phyloP scores from a whole-genome alignment of 2,797 vertebrate genomes.

The Manis pentadactyla region DNA sequence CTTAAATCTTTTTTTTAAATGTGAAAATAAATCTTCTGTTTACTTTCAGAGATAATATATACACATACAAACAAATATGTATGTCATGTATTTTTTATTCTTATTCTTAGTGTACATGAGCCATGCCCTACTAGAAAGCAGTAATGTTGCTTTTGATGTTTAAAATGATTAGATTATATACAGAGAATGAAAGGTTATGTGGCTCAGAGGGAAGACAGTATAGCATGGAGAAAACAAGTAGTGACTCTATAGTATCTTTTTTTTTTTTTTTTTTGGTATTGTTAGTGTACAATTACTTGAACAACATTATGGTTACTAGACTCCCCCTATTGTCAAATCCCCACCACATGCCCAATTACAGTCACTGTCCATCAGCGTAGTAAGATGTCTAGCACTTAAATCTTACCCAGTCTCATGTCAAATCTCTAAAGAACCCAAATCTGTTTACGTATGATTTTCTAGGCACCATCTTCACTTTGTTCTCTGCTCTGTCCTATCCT shows the following conservation, averaged over 20 bases:
- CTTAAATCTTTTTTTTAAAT: not conserved
- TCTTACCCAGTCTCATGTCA: not conserved
- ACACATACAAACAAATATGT: not conserved
- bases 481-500: not conserved
- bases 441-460: not conserved
- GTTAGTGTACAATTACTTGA: no score
- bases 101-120: not conserved
- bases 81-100: not conserved
- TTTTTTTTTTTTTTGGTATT: no score
- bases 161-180: not conserved
- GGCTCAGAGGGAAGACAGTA: no score
- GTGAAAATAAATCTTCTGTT: not conserved
- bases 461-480: not conserved
- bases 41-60: not conserved
- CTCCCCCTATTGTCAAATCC: no score
- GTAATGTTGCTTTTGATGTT: not conserved
- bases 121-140: not conserved
- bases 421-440: not conserved
- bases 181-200: not conserved
- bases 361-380: no score
- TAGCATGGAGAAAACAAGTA: no score
- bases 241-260: no score
- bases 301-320: no score
- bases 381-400: not conserved
- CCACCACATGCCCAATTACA: no score